These are phyloP conservation scores for Leptinotarsa haldemani DNA, from an alignment of 2,888 invertebrate species.

Conservation along the genomic window DNA sequence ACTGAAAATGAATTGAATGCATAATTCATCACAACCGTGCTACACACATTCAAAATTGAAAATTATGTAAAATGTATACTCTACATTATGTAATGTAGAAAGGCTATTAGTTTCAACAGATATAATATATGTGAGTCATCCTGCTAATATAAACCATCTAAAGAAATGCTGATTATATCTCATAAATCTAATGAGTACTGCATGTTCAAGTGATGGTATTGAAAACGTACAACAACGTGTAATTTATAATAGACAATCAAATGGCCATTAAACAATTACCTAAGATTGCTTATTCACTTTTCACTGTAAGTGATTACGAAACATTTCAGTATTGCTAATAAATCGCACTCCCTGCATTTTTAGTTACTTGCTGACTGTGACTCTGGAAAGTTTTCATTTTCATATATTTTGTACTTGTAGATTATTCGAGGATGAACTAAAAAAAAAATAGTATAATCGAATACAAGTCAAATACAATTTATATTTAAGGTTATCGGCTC, in stretches of 20 bases:
- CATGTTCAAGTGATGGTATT: background rate
- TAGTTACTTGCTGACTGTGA: background rate
- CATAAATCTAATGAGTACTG: background rate
- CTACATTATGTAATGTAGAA: background rate
- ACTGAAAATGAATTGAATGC: too few species aligned
- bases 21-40: too few species aligned
- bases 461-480: too few species aligned
- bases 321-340: background rate
- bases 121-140: constrained; percentile 1
- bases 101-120: constrained; percentile 5
- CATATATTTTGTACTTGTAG: too few species aligned
- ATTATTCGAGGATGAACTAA: too few species aligned
- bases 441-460: too few species aligned
- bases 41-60: background rate
- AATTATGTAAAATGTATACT: background rate
- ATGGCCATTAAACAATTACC: constrained; percentile 6
- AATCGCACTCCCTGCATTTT: background rate
- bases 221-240: constrained; percentile 2
- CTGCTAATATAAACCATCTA: background rate
- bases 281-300: background rate
- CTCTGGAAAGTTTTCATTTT: too few species aligned
- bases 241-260: constrained; percentile 15
- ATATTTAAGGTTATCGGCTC: too few species aligned
- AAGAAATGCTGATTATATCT: constrained; percentile 4
- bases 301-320: constrained; percentile 4